Conservation (phyloP, 2,113 vertebrate species). For the Notarius lentiginosus region DNA sequence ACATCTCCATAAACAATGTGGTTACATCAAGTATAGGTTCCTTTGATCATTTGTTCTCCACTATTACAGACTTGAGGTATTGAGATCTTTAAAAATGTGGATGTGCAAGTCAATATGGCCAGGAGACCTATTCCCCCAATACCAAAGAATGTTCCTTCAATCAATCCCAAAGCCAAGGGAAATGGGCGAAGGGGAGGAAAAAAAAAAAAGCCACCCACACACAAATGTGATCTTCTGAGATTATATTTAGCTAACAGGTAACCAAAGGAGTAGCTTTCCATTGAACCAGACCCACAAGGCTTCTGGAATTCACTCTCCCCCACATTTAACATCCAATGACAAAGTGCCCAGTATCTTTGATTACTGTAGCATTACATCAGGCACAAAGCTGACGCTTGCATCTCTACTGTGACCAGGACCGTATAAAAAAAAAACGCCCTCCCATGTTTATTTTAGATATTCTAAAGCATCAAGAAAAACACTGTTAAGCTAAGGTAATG, state of each 20-base stretch:
- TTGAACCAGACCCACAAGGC: not conserved
- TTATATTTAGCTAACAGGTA: not conserved
- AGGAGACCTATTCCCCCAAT: not conserved
- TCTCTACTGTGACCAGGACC: constrained; percentile 25
- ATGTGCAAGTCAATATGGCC: not conserved
- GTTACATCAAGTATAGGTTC: not conserved
- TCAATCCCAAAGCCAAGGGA: not conserved
- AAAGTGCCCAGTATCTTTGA: constrained; percentile 30
- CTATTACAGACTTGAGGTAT: not conserved
- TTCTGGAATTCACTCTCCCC: not conserved
- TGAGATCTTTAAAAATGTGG: not conserved
- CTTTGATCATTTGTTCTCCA: not conserved
- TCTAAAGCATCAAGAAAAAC: not conserved
- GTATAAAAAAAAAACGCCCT: not conserved
- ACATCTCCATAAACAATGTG: not conserved
- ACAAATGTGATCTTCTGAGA: not conserved
- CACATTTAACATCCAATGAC: constrained; percentile 13
- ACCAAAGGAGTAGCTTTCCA: not conserved
- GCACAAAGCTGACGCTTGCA: constrained; percentile 33
- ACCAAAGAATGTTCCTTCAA: not conserved
- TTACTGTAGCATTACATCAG: constrained; percentile 42
- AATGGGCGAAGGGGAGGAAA: not conserved
- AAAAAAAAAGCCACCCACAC: too few species aligned
- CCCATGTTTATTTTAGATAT: not conserved
- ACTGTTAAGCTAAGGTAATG: not conserved